Conservation (phyloP, 2,113 vertebrate species). For the Coracopsis vasa region DNA sequence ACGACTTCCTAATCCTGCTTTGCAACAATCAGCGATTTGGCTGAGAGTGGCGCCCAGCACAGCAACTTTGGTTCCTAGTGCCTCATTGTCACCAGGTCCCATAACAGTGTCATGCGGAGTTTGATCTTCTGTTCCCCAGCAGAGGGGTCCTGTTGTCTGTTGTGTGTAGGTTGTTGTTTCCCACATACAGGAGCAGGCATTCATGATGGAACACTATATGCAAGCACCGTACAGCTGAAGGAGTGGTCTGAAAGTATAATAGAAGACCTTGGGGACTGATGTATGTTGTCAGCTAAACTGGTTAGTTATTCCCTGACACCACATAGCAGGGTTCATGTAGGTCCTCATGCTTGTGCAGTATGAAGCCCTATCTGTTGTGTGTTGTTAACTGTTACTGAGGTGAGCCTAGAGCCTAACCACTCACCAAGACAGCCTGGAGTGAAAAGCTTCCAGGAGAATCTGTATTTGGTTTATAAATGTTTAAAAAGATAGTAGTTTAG, state of each 20-base stretch:
- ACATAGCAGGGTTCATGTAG: not conserved
- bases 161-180: conserved; percentile 1
- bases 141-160: not conserved
- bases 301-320: not conserved
- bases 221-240: not conserved
- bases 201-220: not conserved
- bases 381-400: not conserved
- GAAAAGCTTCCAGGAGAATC: not conserved
- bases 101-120: rapidly evolving
- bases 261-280: not conserved
- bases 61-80: not conserved
- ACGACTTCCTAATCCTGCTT: not conserved
- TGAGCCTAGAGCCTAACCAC: not conserved
- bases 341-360: rapidly evolving
- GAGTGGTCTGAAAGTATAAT: not conserved
- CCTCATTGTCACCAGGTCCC: not conserved
- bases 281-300: not conserved
- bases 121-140: not conserved
- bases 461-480: not conserved
- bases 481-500: not conserved
- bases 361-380: not conserved
- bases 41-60: not conserved
- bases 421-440: not conserved
- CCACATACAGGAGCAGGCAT: not conserved
- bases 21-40: not conserved